Evolutionary conservation across 2,888 invertebrate genomes (phyloP).

Genomic region (Calephelis perditalis): DNA sequence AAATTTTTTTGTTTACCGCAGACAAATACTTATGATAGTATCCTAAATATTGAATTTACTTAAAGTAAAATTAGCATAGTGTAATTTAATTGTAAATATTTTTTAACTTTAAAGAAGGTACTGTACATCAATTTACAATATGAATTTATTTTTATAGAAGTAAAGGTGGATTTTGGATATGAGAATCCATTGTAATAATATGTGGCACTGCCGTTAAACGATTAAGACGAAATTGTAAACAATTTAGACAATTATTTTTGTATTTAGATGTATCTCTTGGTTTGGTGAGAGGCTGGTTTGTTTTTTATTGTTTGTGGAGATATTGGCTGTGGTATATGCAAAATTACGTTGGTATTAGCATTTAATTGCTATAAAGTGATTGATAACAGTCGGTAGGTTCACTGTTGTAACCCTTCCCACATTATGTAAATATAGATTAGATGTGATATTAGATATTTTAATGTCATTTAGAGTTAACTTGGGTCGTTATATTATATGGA

Average conservation of each 20-base stretch:
- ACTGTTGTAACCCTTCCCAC: conserved; percentile 29
- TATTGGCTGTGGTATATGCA: conserved; percentile 38
- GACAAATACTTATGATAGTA: conserved; percentile 8
- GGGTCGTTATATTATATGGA: conserved; percentile 29
- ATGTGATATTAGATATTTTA: conserved; percentile 27
- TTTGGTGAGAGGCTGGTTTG: conserved; percentile 14
- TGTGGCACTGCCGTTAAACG: conserved; percentile 28
- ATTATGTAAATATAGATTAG: conserved; percentile 37
- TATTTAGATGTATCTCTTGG: conserved; percentile 6
- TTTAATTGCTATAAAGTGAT: conserved; percentile 20
- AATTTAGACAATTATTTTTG: conserved; percentile 12
- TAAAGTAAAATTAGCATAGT: conserved; percentile 7
- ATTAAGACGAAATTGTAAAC: conserved; percentile 11
- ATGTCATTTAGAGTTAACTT: conserved; percentile 21
- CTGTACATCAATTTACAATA: conserved; percentile 7
- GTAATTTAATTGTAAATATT: conserved; percentile 8
- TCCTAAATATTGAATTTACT: conserved; percentile 15
- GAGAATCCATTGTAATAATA: conserved; percentile 9
- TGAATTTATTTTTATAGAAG: conserved; percentile 8
- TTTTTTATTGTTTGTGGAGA: conserved; percentile 15
- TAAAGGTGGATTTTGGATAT: conserved; percentile 9
- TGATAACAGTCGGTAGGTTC: conserved; percentile 17
- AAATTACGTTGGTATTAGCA: conserved; percentile 25
- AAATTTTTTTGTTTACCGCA: background rate
- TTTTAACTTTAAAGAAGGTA: background rate